Base-by-base conservation (phyloP, 2,797 vertebrate species). In the Geotrypetes seraphini region DNA sequence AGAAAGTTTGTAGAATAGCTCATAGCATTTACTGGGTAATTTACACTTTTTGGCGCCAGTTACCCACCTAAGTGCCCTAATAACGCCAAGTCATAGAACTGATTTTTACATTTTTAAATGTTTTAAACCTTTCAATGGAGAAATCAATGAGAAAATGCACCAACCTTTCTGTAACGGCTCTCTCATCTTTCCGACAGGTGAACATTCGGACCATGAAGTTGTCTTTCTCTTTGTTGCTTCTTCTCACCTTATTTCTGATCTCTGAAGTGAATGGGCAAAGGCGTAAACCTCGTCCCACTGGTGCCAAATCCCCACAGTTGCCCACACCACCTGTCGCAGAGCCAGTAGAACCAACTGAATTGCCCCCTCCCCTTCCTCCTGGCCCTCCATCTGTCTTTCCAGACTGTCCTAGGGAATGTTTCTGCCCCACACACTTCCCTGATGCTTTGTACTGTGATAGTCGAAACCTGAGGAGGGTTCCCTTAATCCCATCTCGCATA, bases 401-500 rank as follows among this genome's bases (percentile, higher is more conserved):
- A 0, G 91, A 96, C 71, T 97, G 95, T 35, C 95, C 95, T 2
- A 56, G 71, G 15, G 94, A 96, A 43, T 99, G 95, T 34, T 70
- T 66, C 22, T 99, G 95, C 33, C 77, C 89, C 8, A 71, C 86
- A 0, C 86, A 78, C 46, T 91, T 92, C 53, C 90, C 93, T 0
- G 86, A 88, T 1, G 79, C 93, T 25, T 85, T 98, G 30, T 93
- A 96, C 71, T 99, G 95, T 36, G 95, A 99, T 69, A 97, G 90
- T 76, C 88, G 91, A 31, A 97, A 97, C 80, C 82, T 98, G 46
- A 85, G 92, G 16, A 75, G 61, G 39, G 78, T 98, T 33, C 95
- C 95, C 0, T 12, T 75, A 49, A 89, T 99, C 67, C 95, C 95
- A 0, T 2, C 71, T 7, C 86, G 92, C 56, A 79, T 84, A 47